Evolutionary conservation across 2,888 invertebrate species (phyloP), one percentile per base, ranked within the genome.

Genomic region (Cheilosia vulpina): DNA sequence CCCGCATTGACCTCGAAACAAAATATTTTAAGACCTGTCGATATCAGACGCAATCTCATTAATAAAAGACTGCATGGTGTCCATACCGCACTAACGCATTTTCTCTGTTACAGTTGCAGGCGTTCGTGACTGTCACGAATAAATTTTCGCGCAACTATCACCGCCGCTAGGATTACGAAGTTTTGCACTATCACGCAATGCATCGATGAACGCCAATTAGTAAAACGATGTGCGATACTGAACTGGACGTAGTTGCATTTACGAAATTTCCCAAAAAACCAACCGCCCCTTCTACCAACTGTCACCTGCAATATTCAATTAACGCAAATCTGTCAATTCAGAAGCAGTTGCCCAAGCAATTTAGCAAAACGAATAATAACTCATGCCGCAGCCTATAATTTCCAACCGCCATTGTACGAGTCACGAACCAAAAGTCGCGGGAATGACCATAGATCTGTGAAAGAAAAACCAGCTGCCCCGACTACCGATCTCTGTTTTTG

Each of bases 91-190:
- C 60, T 55, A 65, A 71, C 63, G 55, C 73, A 65, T 34, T 62
- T 34, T 21, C 17, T 15, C 41, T 31, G 21, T 43, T 17, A 1
- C 6, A 27, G 27, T 27, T 27, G 19, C 31, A 13, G 57, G 21
- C 50, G 72, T 82, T 79, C 83, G 83, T 84, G 83, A 73, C 60
- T 65, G 53, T 69, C 65, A 71, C 65, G 57, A 79, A 84, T 84
- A 79, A 84, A 79, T 79, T 69, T 53, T 11, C 57, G 17, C 13
- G 4, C 60, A 52, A 52, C 63, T 38, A 76, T 69, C 69, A 47
- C 43, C 55, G n/a, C 63, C 47, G 41, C 24, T 45, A 69, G 52
- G 52, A 75, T 55, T 47, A 17, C 45, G 47, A 53, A 47, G 45
- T 65, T 38, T 4, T 4, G n/a, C n/a, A 19, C 2, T 11, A 38